Evolutionary conservation across 2,797 vertebrate species (phyloP).

Genomic region (Siniperca obscura): DNA sequence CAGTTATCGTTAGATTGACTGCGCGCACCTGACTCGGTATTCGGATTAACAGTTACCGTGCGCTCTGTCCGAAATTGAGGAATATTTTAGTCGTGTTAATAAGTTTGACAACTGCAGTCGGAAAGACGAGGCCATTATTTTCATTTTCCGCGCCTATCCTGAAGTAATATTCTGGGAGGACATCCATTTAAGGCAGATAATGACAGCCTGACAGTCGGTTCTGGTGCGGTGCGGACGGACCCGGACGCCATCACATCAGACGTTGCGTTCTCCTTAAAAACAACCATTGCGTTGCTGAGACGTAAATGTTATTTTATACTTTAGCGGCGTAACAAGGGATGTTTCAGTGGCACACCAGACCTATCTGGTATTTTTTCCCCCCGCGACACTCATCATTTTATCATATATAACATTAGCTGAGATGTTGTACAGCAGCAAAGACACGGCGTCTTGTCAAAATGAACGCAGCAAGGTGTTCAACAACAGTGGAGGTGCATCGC

Average conservation of each 20-base stretch:
- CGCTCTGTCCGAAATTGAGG: constrained; percentile 20
- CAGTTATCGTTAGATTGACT: constrained; percentile 14
- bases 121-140: background rate
- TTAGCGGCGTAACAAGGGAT: constrained; percentile 10
- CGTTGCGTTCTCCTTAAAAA: constrained; percentile 73
- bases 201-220: constrained; percentile 67
- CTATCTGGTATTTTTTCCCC: background rate
- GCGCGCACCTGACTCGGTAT: constrained; percentile 70
- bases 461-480: constrained; percentile 81
- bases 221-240: constrained; percentile 77
- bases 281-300: constrained; percentile 54
- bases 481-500: constrained; percentile 74
- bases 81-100: constrained; percentile 61
- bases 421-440: constrained; percentile 55
- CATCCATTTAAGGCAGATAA: constrained; percentile 6
- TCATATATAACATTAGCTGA: constrained; percentile 1
- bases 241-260: constrained; percentile 81
- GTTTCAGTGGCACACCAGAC: background rate
- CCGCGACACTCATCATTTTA: background rate
- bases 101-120: constrained; percentile 68
- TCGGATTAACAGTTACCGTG: background rate
- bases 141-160: background rate
- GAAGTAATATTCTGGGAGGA: background rate
- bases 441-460: constrained; percentile 76
- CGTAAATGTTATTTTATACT: constrained; percentile 30